Base-by-base conservation (phyloP, 2,888 invertebrate species). In the Brenthis daphne region DNA sequence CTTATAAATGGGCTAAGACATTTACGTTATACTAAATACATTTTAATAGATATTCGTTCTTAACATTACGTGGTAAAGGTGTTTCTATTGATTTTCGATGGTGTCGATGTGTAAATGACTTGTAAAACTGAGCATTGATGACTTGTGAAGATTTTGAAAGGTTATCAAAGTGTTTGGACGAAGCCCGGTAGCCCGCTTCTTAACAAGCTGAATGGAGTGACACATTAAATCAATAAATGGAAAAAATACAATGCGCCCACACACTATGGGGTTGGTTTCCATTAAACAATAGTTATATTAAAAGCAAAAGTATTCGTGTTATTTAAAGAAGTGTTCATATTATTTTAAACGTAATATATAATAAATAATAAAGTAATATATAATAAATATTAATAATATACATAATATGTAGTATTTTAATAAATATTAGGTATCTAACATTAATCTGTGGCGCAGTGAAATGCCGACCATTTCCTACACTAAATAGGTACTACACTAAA, bases 161-260 rank as follows among this genome's bases (percentile, higher is more conserved):
- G 80, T 84, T 80, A 80, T 79, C 78, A 78, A 73, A 77, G 76
- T 74, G 75, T 75, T 74, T 76, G 75, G 79, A 77, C 79, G 72
- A 86, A 90, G 88, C 85, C 87, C 91, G 78, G 91, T 91, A 91
- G 91, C 90, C 70, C 79, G 69, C 73, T 74, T 69, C 73, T 76
- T 83, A 86, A 86, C 86, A 82, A 87, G 85, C 79, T 85, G 86
- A 88, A 87, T 85, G 81, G 80, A 82, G 79, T 81, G 82, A 85
- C 84, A 82, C 77, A 82, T 82, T 79, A 83, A 87, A 86, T 85
- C 78, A 86, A 86, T 86, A 82, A 82, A 84, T 80, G 80, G 82
- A 82, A 85, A 84, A 82, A 83, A 73, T 33, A 16, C 60, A 70
- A 77, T 80, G 83, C 88, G 85, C 91, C 90, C 88, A 90, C 91